These are phyloP conservation scores for Homalodisca vitripennis DNA, from an alignment of 1,140 invertebrate genomes.

Conservation along the genomic window DNA sequence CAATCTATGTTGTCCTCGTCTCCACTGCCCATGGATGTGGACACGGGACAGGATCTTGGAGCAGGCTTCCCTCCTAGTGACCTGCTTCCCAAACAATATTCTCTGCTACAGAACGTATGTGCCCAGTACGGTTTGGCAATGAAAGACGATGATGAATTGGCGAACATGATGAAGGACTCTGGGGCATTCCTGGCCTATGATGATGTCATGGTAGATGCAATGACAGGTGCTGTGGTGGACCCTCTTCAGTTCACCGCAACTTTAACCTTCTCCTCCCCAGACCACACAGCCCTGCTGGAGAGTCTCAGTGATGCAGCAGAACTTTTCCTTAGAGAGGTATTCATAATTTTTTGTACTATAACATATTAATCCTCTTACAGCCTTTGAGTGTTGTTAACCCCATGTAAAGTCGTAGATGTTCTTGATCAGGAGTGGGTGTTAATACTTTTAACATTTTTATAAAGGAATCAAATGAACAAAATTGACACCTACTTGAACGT, in stretches of 20 bases:
- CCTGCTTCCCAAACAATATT: conserved; percentile 62
- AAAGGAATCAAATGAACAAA: too few relatives aligned
- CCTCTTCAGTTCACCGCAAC: conserved; percentile 79
- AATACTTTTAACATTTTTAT: too few relatives aligned
- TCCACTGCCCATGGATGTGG: conserved; percentile 67
- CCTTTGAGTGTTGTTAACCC: too few relatives aligned
- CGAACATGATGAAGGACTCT: conserved; percentile 69
- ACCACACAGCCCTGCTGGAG: conserved; percentile 66
- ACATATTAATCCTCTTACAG: conserved; percentile 1
- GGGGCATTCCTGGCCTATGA: conserved; percentile 53
- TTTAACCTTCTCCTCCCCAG: conserved; percentile 71
- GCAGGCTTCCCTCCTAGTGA: conserved; percentile 48
- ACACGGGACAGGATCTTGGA: conserved; percentile 60
- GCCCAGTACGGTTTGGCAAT: conserved; percentile 76
- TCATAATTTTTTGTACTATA: conserved; percentile 14
- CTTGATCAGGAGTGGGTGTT: too few relatives aligned
- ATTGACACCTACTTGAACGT: too few relatives aligned
- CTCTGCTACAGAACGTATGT: conserved; percentile 70
- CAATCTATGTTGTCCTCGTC: conserved; percentile 57
- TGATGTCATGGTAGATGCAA: conserved; percentile 76
- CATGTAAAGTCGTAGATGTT: too few relatives aligned
- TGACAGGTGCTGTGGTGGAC: conserved; percentile 70
- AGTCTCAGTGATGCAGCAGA: conserved; percentile 72
- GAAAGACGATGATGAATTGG: conserved; percentile 69
- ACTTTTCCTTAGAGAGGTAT: conserved; percentile 60